Base-by-base conservation (phyloP, 2,797 vertebrate genomes). In the Macroramphosus scolopax region DNA sequence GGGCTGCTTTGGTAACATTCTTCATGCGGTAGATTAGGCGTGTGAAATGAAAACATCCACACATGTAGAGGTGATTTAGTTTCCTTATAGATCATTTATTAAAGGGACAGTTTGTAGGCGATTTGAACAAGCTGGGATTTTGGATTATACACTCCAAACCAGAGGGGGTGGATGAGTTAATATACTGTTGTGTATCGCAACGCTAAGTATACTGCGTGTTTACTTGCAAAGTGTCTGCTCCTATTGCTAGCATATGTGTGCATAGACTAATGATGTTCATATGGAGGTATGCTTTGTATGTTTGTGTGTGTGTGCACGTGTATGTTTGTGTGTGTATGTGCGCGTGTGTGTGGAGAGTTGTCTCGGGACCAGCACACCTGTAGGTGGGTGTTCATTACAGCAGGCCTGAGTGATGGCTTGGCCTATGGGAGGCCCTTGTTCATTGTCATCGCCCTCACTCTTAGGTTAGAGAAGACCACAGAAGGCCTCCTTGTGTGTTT, bases 321-420 rank as follows among this genome's bases (percentile, higher is more conserved):
- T 17, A 11, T 41, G 12, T 22, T 40, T 46, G 34, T 38, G 25
- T 45, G 44, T 48, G 61, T 56, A 48, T 44, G 41, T 25, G 8
- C 25, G 46, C 37, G 36, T 28, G 18, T 5, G 7, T 57, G 68
- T 47, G 42, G n/a, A n/a, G n/a, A n/a, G n/a, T n/a, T n/a, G n/a
- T n/a, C n/a, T 31, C 8, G 29, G 55, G 60, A 63, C 68, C 68
- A 56, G 78, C 72, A 75, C 82, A 87, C 86, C 83, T 88, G 87
- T 81, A 77, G 57, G 46, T 78, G 67, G 78, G 78, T 84, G 84
- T 86, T 87, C 82, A 81, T 87, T 89, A 83, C 86, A 83, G 72
- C 56, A 39, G 62, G 62, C 65, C 77, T 83, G 80, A 85, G 78
- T 89, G 88, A 88, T 80, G 79, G 63, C 74, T 84, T 86, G 86